phyloP scores from a whole-genome alignment of 53 echinoderm and acorn worm species.

The Luidia sarsii region DNA sequence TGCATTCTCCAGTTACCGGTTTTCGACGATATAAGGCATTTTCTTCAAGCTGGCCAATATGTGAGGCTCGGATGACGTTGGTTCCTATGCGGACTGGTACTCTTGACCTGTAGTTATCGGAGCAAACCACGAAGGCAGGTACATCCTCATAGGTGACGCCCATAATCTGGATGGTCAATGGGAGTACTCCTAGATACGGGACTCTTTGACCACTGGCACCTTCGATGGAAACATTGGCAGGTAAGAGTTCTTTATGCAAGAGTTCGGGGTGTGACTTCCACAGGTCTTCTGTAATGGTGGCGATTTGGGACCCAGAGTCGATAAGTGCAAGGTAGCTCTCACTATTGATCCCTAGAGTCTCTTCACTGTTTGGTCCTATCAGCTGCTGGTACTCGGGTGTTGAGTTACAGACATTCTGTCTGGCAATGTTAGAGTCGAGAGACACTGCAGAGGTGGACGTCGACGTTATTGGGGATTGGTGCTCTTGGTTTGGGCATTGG shows the following conservation, averaged over 20 bases:
- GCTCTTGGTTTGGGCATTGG: too few species aligned
- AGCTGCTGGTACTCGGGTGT: conserved; percentile 2
- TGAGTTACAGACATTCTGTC: too few species aligned
- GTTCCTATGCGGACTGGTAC: conserved; percentile 51
- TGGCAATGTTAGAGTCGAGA: too few species aligned
- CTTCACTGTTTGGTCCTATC: conserved; percentile 15
- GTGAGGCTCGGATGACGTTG: conserved; percentile 43
- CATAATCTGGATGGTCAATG: neutral
- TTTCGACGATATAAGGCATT: too few species aligned
- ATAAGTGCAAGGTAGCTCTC: neutral
- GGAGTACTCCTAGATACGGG: conserved; percentile 24
- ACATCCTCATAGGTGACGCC: conserved; percentile 10
- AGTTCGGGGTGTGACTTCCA: neutral
- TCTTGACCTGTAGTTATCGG: conserved; percentile 8
- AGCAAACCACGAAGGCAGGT: conserved; percentile 45
- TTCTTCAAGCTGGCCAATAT: too few species aligned
- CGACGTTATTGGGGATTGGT: too few species aligned
- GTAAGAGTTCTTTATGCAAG: neutral
- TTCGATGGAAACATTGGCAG: conserved; percentile 1
- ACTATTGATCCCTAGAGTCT: neutral
- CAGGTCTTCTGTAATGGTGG: conserved; percentile 18
- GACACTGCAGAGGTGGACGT: neutral
- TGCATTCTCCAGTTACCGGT: too few species aligned
- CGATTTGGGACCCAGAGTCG: conserved; percentile 28
- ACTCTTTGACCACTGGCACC: conserved; percentile 55